Evolutionary conservation across 1,140 invertebrate species (phyloP).

Genomic region (Sarcophaga peregrina): DNA sequence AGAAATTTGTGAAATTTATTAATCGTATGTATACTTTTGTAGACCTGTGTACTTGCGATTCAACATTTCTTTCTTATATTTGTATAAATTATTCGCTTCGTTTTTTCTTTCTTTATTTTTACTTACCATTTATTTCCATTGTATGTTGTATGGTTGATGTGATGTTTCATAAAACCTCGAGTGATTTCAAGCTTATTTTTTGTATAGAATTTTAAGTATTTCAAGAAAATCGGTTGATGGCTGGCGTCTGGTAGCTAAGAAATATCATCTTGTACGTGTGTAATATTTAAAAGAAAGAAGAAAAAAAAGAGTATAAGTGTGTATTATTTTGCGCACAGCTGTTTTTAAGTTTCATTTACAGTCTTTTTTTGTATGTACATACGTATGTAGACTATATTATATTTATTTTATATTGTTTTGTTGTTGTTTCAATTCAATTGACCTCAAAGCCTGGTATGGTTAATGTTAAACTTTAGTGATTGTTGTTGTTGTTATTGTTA

Average conservation of each 20-base stretch:
- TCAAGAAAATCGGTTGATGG: neutral
- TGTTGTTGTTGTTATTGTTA: neutral
- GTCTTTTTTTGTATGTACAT: too few species aligned
- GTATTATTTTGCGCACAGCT: neutral
- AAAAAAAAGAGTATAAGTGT: too few species aligned
- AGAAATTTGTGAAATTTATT: too few species aligned
- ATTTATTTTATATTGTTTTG: neutral
- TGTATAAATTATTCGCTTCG: neutral
- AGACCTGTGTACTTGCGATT: neutral
- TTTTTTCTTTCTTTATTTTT: neutral
- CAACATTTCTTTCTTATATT: neutral
- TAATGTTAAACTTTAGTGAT: slow-evolving; percentile 6
- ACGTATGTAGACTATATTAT: slow-evolving; percentile 5
- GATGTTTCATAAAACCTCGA: neutral
- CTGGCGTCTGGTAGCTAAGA: neutral
- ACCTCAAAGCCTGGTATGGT: slow-evolving; percentile 8
- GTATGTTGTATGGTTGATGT: neutral
- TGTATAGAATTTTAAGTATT: neutral
- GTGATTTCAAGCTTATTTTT: neutral
- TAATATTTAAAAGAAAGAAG: too few species aligned
- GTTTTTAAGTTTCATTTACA: slow-evolving; percentile 10
- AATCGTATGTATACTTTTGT: too few species aligned
- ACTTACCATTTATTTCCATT: neutral
- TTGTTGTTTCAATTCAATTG: slow-evolving; percentile 15
- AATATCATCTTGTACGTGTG: neutral